Conservation (phyloP, 1,140 invertebrate species). For the Macrobrachium rosenbergii region DNA sequence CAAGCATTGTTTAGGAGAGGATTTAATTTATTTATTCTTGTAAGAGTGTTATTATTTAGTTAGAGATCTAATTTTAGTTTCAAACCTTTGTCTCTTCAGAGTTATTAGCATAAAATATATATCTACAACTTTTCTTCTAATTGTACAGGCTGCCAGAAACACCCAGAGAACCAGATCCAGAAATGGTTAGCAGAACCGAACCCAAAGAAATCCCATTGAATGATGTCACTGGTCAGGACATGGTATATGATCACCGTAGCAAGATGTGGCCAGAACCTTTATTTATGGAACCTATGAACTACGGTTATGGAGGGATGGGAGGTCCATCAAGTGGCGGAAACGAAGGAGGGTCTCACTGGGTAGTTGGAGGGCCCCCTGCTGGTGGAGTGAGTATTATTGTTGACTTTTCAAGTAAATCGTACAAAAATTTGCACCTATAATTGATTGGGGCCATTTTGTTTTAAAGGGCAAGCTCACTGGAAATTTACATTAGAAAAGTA, state of each 20-base stretch:
- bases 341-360: conserved; percentile 47
- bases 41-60: no score
- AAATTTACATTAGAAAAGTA: no score
- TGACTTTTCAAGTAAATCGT: no score
- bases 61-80: conserved; percentile 50
- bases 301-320: neutral
- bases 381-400: conserved; percentile 19
- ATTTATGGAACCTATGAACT: conserved; percentile 21
- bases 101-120: conserved; percentile 13
- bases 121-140: conserved; percentile 39
- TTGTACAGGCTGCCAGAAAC: conserved; percentile 82
- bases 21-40: no score
- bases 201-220: conserved; percentile 88
- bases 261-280: conserved; percentile 86
- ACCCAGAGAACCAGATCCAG: conserved; percentile 86
- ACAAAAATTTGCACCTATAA: neutral
- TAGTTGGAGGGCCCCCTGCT: conserved; percentile 37
- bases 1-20: no score
- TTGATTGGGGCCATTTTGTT: neutral
- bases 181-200: conserved; percentile 81
- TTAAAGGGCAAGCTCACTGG: no score
- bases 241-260: conserved; percentile 81
- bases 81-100: neutral
- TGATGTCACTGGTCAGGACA: conserved; percentile 86
- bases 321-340: neutral